phyloP scores from a whole-genome alignment of 2,113 vertebrate genomes.

The Nibea coibor region DNA sequence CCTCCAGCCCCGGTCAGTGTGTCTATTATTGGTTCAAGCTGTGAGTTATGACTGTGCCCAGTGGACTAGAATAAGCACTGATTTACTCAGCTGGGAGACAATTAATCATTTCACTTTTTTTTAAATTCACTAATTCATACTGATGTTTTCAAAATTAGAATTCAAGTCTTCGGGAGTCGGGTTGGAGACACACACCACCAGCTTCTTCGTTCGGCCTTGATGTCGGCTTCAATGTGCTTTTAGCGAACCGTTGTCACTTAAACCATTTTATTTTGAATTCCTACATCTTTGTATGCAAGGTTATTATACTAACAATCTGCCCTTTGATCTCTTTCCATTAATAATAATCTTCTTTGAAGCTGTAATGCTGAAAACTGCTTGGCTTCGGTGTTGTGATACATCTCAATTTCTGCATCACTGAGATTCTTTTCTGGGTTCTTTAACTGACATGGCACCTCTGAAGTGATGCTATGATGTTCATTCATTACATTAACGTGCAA shows the following conservation, averaged over 20 bases:
- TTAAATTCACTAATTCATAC: slow-evolving; percentile 33
- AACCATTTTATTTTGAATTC: neutral
- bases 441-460: neutral
- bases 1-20: slow-evolving; percentile 54
- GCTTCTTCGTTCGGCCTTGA: neutral
- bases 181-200: neutral
- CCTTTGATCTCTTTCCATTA: slow-evolving; percentile 12
- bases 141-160: slow-evolving; percentile 37
- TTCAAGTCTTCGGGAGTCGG: slow-evolving; percentile 11
- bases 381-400: neutral
- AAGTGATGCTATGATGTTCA: neutral
- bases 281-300: neutral
- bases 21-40: slow-evolving; percentile 63
- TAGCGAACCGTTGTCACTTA: neutral
- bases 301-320: neutral
- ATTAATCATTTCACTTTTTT: slow-evolving; percentile 46
- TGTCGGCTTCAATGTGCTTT: neutral
- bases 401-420: neutral
- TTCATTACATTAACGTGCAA: neutral
- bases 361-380: neutral
- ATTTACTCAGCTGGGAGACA: slow-evolving; percentile 52
- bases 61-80: slow-evolving; percentile 51
- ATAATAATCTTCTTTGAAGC: slow-evolving; percentile 22
- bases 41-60: slow-evolving; percentile 59
- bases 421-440: neutral